Base-by-base conservation (phyloP, 2,113 vertebrate genomes). In the Sinocyclocheilus anshuiensis region DNA sequence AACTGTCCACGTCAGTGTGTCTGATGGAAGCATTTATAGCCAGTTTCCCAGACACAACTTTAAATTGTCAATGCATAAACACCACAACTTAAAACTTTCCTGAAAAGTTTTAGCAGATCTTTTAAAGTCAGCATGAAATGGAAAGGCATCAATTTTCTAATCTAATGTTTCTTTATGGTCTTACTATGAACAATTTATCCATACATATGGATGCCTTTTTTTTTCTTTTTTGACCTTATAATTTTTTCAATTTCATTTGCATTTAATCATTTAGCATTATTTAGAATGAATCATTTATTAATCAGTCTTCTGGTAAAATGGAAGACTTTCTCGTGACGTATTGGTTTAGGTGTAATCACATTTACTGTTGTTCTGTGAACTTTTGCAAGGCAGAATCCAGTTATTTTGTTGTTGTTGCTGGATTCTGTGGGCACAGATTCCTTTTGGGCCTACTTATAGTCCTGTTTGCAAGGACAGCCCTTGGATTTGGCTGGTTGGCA, bases 401-500 rank as follows among this genome's bases (percentile, higher is more conserved):
- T 55, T 18, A 55, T 55, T n/a, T n/a, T n/a, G n/a, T n/a, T n/a
- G n/a, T n/a, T n/a, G n/a, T n/a, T n/a, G 8, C 5, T 48, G 11
- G 10, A n/a, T 45, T 74, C 39, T 75, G 20, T 39, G 20, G 20
- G 22, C 22, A 12, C 22, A 45, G 72, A 75, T 75, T 75, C 6
- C 72, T 50, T 76, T 50, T 76, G 42, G 42, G 42, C 72, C 22
- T 42, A 75, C 72, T 84, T 18, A 15, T 15, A 77, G 29, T 65
- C 24, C 18, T 77, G 3, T 18, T 5, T 59, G n/a, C 12, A 5
- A 26, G 48, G 24, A 77, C 74, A 59, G 26, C 2, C 48, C 16
- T 20, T 53, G 45, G 33, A 42, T 55, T 79, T 84, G 87, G 82
- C 74, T 36, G 45, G 36, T 81, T 29, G 50, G 63, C 53, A 24